Base-by-base conservation (phyloP, 2,797 vertebrate genomes). In the Naso thynnoides region DNA sequence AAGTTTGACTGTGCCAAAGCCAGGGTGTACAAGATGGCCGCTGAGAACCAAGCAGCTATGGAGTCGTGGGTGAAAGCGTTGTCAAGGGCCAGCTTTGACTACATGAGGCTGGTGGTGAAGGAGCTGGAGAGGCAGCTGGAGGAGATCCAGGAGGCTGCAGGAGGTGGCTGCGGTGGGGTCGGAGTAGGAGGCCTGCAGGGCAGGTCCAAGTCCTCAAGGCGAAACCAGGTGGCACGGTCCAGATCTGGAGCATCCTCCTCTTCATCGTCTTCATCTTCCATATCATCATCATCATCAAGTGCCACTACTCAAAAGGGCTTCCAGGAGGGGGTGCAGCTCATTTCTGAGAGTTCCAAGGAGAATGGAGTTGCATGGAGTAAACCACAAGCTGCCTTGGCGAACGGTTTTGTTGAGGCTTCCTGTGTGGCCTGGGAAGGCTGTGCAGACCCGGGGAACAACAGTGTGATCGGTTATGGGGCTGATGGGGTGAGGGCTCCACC, bases 21-120 rank as follows among this genome's bases (percentile, higher is more conserved):
- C 0, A 95, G 96, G 36, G 90, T 96, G 72, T 99, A 99, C 58
- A 94, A 98, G 89, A 94, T 99, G 94, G 96, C 96, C 0, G 96
- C 98, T 0, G 97, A 99, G 48, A 97, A 86, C 93, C 98, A 99
- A 73, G 94, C 76, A 0, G 95, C 94, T 84, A 96, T 99, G 97
- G 98, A 99, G 94, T 95, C 95, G 0, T 99, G 98, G 98, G 97
- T 99, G 87, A 99, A 99, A 88, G 96, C 98, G 0, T 86, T 99
- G 68, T 98, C 98, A 0, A 91, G 96, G 18, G 98, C 98, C 88
- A 99, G 96, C 92, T 99, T 99, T 3, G 94, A 96, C 93, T 99
- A 99, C 94, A 93, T 99, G 96, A 93, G 97, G 31, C 91, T 99
- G 86, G 96, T 99, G 85, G 97, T 99, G 88, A 94, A 93, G 1